phyloP scores from a whole-genome alignment of 2,797 vertebrate genomes.

The Zalophus californianus region DNA sequence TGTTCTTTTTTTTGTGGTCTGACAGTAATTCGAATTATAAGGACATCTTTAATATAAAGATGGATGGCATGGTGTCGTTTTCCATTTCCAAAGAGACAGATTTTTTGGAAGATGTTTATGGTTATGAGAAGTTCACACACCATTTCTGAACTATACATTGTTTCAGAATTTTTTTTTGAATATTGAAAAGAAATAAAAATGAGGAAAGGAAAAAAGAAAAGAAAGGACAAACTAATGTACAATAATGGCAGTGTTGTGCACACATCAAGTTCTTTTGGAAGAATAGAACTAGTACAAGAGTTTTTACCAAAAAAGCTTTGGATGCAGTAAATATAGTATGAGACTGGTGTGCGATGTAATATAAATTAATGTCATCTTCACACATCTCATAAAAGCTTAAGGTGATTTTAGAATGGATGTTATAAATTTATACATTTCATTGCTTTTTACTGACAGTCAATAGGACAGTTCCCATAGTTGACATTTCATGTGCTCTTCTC shows the following conservation, averaged over 20 bases:
- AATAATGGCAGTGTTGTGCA: neutral
- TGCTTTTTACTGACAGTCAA: neutral
- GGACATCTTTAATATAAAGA: neutral
- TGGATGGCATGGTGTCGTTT: neutral
- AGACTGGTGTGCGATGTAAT: neutral
- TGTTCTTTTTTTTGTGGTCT: neutral
- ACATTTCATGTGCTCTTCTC: neutral
- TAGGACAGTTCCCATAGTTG: neutral
- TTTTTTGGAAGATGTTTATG: neutral
- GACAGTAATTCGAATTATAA: neutral
- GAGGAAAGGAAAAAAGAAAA: neutral
- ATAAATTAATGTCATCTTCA: neutral
- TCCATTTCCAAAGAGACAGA: neutral
- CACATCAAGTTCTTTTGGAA: slow-evolving; percentile 19
- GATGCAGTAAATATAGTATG: neutral
- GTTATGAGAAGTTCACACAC: neutral
- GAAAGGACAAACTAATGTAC: neutral
- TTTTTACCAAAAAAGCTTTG: neutral
- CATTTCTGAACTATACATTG: neutral
- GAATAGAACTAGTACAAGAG: neutral
- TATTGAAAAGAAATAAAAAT: slow-evolving; percentile 46
- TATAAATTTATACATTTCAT: slow-evolving; percentile 14
- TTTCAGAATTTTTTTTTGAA: neutral
- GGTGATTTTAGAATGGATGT: neutral
- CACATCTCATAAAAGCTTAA: neutral